Evolutionary conservation across 64 coral and sea anemone genomes (phyloP).

Genomic region (Stichodactyla mertensii): DNA sequence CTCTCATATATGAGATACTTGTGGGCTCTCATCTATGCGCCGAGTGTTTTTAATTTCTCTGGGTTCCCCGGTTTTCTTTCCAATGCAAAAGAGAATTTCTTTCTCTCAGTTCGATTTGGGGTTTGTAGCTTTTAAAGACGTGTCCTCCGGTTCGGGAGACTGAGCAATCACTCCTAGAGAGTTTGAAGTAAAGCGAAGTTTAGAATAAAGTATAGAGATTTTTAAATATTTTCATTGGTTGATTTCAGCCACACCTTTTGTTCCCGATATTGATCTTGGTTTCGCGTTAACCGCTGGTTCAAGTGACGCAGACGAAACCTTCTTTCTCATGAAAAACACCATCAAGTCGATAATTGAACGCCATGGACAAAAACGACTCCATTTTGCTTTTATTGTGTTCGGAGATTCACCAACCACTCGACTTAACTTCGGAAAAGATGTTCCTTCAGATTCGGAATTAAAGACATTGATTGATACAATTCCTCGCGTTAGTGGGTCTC

Average conservation of each 20-base stretch:
- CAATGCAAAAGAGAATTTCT: no score
- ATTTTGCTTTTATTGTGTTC: conserved; percentile 67
- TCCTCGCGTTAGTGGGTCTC: conserved; percentile 29
- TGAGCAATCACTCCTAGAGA: no score
- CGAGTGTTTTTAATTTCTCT: no score
- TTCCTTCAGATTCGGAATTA: conserved; percentile 28
- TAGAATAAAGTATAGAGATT: no score
- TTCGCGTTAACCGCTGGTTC: conserved; percentile 69
- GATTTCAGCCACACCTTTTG: conserved; percentile 41
- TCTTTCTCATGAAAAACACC: conserved; percentile 67
- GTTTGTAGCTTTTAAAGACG: no score
- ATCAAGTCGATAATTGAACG: conserved; percentile 43
- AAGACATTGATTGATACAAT: conserved; percentile 25
- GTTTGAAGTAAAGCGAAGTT: no score
- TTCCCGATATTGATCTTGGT: conserved; percentile 64
- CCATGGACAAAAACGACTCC: conserved; percentile 62
- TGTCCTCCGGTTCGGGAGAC: no score
- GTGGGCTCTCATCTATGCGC: no score
- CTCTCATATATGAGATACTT: no score
- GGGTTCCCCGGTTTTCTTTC: no score
- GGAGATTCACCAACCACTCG: conserved; percentile 47
- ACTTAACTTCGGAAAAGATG: conserved; percentile 38
- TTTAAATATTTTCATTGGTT: background rate
- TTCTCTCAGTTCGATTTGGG: no score
- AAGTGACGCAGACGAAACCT: conserved; percentile 26